Evolutionary conservation across 2,888 invertebrate species (phyloP).

Genomic region (Rapana venosa): DNA sequence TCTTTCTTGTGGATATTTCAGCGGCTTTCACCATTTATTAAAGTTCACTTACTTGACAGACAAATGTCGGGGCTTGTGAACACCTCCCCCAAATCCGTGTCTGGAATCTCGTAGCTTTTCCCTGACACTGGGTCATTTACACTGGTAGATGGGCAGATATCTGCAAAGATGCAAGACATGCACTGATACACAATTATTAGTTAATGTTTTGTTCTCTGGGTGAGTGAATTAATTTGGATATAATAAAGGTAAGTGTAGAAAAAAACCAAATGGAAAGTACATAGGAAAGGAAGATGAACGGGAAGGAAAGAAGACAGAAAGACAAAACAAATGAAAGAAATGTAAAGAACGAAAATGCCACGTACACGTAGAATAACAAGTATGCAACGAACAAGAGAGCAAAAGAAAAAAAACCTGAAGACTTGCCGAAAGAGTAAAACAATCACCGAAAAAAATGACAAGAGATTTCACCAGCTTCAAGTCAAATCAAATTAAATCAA

Average conservation of each 20-base stretch:
- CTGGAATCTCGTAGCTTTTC: background rate
- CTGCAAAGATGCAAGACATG: background rate
- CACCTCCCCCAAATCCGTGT: background rate
- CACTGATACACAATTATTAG: background rate
- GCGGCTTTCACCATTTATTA: no score
- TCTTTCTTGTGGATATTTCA: no score
- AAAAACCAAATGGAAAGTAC: background rate
- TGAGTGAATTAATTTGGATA: no score
- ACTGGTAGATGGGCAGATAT: background rate
- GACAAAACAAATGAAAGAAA: background rate
- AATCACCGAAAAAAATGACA: background rate
- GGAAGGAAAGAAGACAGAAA: background rate
- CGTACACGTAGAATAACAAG: background rate
- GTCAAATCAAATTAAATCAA: no score
- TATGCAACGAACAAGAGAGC: background rate
- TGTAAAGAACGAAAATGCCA: background rate
- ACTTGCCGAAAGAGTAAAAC: background rate
- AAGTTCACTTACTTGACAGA: conserved; percentile 19
- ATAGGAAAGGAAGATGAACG: background rate
- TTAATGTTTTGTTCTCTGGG: no score
- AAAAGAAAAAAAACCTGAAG: background rate
- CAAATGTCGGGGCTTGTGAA: conserved; percentile 33
- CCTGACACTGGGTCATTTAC: conserved; percentile 6
- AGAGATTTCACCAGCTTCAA: no score
- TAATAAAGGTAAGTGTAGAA: background rate